Conservation (phyloP, 2,113 vertebrate genomes). For the Bubo bubo region DNA sequence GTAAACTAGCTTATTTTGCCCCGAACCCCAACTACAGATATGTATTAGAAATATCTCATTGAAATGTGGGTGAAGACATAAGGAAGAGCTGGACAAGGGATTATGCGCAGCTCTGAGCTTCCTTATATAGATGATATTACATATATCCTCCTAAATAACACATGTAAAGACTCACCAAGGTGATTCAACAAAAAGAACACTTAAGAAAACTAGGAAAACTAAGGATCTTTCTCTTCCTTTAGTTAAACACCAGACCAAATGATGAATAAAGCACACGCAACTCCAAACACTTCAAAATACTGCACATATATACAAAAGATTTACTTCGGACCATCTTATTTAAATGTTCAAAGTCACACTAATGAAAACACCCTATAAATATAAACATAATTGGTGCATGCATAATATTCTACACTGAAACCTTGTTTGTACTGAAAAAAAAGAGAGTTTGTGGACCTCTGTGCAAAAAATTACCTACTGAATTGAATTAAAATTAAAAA, state of each 20-base stretch:
- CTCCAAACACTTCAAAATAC: not conserved
- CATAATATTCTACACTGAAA: not conserved
- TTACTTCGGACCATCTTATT: not conserved
- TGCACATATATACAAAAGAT: not conserved
- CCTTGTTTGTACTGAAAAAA: not conserved
- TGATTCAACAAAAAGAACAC: not conserved
- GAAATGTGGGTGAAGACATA: not conserved
- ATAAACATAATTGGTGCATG: not conserved
- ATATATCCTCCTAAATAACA: not conserved
- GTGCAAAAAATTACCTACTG: not conserved
- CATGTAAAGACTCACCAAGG: not conserved
- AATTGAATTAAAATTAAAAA: not conserved
- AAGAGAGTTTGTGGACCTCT: not conserved
- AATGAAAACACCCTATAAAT: not conserved
- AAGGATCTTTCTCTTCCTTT: not conserved
- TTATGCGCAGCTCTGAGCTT: not conserved
- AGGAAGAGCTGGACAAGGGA: not conserved
- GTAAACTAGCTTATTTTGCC: not conserved
- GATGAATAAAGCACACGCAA: not conserved
- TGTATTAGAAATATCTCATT: not conserved
- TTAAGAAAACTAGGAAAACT: not conserved
- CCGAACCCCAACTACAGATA: not conserved
- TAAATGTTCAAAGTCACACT: not conserved
- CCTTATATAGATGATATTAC: not conserved
- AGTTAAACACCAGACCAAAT: not conserved